Base-by-base conservation (phyloP, 2,888 invertebrate species). In the Danaus chrysippus region DNA sequence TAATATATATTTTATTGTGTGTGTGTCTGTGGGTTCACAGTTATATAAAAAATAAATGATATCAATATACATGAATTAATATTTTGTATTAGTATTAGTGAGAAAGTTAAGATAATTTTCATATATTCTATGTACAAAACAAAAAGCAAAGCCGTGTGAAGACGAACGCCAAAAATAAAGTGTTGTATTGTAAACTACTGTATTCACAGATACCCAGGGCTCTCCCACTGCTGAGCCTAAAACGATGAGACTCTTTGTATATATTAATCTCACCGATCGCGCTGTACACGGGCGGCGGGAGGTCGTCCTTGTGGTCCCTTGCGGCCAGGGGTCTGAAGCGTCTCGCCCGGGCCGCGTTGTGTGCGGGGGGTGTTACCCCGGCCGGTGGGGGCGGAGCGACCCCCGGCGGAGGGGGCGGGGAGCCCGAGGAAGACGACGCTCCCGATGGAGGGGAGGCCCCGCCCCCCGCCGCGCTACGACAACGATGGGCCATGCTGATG, bases 321-420 rank as follows among this genome's bases (percentile, higher is more conserved):
- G 43, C 85, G 61, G 84, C 83, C 54, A 87, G 85, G 67, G 90
- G 91, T 0, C 91, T 77, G 81, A 90, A 91, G 60, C 91, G 79
- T 0, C 91, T 65, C 10, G 90, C 84, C 19, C 91, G 76, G 13
- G 91, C 91, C 0, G 90, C 87, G 78, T 87, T 86, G 78, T 84
- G 84, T 1, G 73, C 70, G 59, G 72, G 62, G 58, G 71, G 67
- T 62, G 62, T 62, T 67, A 34, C 23, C 23, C 66, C 63, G 60
- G 72, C 65, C 56, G 74, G 68, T 46, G 73, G 71, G 60, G 74
- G 71, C 64, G 64, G 11, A 77, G 73, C 44, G 65, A 66, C 46
- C 61, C 72, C 65, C 56, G 71, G 71, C 61, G 73, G 73, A 65
- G 68, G 81, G 62, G 72, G 82, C 67, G 71, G 81, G 55, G 70